phyloP scores from a whole-genome alignment of 2,113 vertebrate genomes.

The Anas platyrhynchos region DNA sequence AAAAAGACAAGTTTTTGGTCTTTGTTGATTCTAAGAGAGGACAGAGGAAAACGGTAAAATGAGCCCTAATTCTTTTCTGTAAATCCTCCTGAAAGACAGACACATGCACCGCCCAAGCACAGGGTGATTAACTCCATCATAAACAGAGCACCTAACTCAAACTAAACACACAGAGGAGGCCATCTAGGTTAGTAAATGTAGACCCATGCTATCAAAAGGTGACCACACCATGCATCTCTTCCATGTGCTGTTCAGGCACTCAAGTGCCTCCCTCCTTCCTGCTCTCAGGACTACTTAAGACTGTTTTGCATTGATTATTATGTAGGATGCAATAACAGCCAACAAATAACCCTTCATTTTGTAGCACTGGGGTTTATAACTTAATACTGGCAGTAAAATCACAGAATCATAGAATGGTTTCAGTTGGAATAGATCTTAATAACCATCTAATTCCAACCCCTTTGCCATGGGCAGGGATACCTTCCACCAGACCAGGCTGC shows the following conservation, averaged over 20 bases:
- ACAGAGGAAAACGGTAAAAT: rapidly evolving
- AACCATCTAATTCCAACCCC: no score
- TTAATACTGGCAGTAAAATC: not conserved
- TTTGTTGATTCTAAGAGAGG: not conserved
- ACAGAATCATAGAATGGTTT: no score
- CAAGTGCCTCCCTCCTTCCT: not conserved
- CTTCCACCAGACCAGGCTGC: no score
- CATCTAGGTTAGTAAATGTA: not conserved
- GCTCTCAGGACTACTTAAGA: not conserved
- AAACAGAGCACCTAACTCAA: not conserved
- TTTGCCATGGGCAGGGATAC: no score
- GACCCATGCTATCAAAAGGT: not conserved
- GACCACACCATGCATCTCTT: not conserved
- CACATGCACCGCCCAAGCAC: not conserved
- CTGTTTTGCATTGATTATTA: not conserved
- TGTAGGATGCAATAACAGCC: not conserved
- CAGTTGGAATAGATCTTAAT: no score
- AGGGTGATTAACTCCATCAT: not conserved
- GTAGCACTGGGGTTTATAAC: not conserved
- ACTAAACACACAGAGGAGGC: not conserved
- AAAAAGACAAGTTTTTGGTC: not conserved
- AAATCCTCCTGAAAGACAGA: not conserved
- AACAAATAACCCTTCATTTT: not conserved
- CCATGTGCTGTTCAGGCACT: not conserved
- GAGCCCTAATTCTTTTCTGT: not conserved